Conservation (phyloP, 2,888 invertebrate genomes). For the Epinotia brunnichana region DNA sequence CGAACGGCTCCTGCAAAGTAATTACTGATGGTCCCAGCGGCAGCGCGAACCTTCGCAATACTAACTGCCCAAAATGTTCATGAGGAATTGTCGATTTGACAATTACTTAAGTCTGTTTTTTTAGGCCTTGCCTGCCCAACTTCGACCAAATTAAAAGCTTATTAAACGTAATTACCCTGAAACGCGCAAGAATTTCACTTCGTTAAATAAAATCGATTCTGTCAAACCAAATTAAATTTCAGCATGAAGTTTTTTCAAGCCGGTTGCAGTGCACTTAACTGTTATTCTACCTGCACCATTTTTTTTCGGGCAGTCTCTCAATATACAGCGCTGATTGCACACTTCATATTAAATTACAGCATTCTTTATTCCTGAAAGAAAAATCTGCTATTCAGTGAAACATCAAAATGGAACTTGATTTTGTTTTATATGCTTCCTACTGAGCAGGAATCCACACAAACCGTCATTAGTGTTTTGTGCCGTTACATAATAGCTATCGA, state of each 20-base stretch:
- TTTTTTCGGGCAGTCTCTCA: not conserved
- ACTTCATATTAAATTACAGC: not conserved
- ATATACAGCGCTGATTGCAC: not conserved
- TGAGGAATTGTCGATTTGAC: slow-evolving; percentile 5
- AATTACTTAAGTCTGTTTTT: slow-evolving; percentile 17
- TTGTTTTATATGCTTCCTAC: not conserved
- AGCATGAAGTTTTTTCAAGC: too few relatives aligned
- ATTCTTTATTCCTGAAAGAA: not conserved
- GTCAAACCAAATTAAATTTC: not conserved
- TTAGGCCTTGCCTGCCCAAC: not conserved
- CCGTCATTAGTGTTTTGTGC: slow-evolving; percentile 39
- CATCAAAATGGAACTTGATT: not conserved
- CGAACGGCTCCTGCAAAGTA: slow-evolving; percentile 61
- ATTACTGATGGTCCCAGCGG: slow-evolving; percentile 62
- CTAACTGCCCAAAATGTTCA: slow-evolving; percentile 45
- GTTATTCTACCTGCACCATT: not conserved
- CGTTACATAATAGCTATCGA: slow-evolving; percentile 35
- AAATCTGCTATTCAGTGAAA: not conserved
- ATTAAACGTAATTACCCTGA: not conserved
- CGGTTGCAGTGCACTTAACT: not conserved
- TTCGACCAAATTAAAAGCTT: not conserved
- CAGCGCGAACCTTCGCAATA: slow-evolving; percentile 58
- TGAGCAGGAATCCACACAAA: slow-evolving; percentile 11
- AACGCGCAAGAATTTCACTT: not conserved
- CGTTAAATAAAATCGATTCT: not conserved